These are phyloP conservation scores for Halictus quadricinctus DNA, from an alignment of 2,888 invertebrate genomes.

Conservation along the genomic window DNA sequence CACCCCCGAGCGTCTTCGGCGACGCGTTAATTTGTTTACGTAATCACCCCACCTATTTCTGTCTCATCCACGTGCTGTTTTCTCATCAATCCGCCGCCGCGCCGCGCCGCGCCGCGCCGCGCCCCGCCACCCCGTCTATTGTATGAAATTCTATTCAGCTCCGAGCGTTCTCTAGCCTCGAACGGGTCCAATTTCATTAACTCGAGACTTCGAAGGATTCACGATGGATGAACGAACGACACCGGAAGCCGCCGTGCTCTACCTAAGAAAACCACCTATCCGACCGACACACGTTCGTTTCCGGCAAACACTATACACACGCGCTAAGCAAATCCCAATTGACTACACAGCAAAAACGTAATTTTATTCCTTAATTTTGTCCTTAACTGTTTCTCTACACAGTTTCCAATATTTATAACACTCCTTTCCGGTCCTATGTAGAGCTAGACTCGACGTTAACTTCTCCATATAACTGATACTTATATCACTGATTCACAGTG, in stretches of 20 bases:
- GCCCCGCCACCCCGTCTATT: slow-evolving; percentile 4
- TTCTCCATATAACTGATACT: no score
- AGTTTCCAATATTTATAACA: no score
- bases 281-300: neutral
- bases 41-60: slow-evolving; percentile 61
- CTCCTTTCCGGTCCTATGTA: no score
- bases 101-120: neutral
- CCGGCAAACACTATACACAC: neutral
- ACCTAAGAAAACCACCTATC: slow-evolving; percentile 29
- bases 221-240: slow-evolving; percentile 22
- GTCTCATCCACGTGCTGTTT: slow-evolving; percentile 37
- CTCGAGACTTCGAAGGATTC: slow-evolving; percentile 33
- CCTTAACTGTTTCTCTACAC: no score
- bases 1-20: slow-evolving; percentile 17
- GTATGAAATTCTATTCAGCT: slow-evolving; percentile 32
- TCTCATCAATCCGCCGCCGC: slow-evolving; percentile 4
- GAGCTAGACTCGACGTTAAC: no score
- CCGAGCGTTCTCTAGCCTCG: slow-evolving; percentile 11
- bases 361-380: no score
- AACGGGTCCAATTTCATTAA: slow-evolving; percentile 59
- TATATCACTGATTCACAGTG: no score
- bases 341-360: no score
- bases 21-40: slow-evolving; percentile 71
- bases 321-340: neutral
- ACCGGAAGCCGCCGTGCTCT: slow-evolving; percentile 31